Evolutionary conservation across 2,113 vertebrate species (phyloP).

Genomic region (Oxyura jamaicensis): DNA sequence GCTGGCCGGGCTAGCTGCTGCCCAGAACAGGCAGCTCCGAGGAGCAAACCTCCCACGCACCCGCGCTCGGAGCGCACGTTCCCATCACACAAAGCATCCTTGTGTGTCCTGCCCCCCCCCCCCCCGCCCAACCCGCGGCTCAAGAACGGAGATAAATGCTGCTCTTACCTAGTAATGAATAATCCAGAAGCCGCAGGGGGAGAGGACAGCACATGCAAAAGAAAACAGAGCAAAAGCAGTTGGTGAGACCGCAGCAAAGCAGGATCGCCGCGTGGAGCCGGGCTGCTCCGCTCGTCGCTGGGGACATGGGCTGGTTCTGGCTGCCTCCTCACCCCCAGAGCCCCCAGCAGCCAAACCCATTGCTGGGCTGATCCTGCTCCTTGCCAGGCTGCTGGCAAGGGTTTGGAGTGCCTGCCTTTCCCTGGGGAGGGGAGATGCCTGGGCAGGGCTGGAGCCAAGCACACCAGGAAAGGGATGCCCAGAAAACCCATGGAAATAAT

Average conservation of each 20-base stretch:
- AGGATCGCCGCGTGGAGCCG: not conserved
- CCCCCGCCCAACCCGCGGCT: not conserved
- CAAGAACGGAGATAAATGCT: not conserved
- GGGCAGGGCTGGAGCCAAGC: not conserved
- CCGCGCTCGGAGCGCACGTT: not conserved
- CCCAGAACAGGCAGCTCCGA: not conserved
- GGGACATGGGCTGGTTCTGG: not conserved
- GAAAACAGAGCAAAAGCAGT: not conserved
- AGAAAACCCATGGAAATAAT: accelerated
- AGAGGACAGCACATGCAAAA: conserved; percentile 1
- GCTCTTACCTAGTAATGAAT: conserved; percentile 44
- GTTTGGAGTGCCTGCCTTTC: not conserved
- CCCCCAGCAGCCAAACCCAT: not conserved
- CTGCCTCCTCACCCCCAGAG: not conserved
- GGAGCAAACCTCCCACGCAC: not conserved
- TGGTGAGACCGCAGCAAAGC: not conserved
- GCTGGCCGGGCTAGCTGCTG: not conserved
- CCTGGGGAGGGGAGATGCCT: not conserved
- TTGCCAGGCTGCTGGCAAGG: not conserved
- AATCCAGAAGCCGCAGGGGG: not conserved
- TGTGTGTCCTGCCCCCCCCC: not conserved
- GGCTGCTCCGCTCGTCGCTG: not conserved
- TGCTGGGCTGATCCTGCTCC: not conserved
- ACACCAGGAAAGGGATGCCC: not conserved
- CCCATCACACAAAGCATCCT: not conserved